phyloP scores from a whole-genome alignment of 2,888 invertebrate genomes.

The Andrena marginata region DNA sequence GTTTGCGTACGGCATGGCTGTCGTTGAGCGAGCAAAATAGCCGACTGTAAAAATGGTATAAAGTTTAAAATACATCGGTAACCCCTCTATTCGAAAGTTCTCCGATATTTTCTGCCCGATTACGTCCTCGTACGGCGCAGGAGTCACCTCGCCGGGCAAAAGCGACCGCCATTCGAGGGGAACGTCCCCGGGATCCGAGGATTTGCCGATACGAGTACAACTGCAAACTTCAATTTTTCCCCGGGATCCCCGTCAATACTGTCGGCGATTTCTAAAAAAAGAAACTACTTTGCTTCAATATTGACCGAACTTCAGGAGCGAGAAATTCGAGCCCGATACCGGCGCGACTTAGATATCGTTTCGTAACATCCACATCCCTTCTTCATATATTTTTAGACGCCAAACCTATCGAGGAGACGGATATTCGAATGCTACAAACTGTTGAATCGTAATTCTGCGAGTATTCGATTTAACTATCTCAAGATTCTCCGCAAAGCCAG shows the following conservation, averaged over 20 bases:
- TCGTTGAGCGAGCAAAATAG: slow-evolving; percentile 28
- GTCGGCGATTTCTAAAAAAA: background rate
- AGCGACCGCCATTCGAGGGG: slow-evolving; percentile 28
- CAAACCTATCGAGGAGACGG: background rate
- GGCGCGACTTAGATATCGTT: background rate
- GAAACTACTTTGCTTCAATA: slow-evolving; percentile 16
- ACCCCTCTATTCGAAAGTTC: slow-evolving; percentile 46
- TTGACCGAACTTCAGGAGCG: slow-evolving; percentile 15
- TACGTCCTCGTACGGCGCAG: slow-evolving; percentile 36
- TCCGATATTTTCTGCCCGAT: slow-evolving; percentile 64
- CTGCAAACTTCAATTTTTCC: slow-evolving; percentile 49
- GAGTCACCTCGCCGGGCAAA: slow-evolving; percentile 28
- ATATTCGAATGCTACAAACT: background rate
- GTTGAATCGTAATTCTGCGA: background rate
- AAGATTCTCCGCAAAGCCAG: too few species aligned
- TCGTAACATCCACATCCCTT: background rate
- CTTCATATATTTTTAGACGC: background rate
- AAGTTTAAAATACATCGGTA: slow-evolving; percentile 56
- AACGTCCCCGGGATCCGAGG: slow-evolving; percentile 32
- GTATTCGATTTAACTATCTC: background rate
- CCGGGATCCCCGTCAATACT: background rate
- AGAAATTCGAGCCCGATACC: slow-evolving; percentile 1
- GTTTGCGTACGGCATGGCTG: slow-evolving; percentile 23
- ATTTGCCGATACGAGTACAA: slow-evolving; percentile 42
- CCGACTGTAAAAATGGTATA: slow-evolving; percentile 51